Evolutionary conservation across 2,888 invertebrate genomes (phyloP), one percentile per base, ranked within the genome.

Genomic region (Cremastinae sp.): DNA sequence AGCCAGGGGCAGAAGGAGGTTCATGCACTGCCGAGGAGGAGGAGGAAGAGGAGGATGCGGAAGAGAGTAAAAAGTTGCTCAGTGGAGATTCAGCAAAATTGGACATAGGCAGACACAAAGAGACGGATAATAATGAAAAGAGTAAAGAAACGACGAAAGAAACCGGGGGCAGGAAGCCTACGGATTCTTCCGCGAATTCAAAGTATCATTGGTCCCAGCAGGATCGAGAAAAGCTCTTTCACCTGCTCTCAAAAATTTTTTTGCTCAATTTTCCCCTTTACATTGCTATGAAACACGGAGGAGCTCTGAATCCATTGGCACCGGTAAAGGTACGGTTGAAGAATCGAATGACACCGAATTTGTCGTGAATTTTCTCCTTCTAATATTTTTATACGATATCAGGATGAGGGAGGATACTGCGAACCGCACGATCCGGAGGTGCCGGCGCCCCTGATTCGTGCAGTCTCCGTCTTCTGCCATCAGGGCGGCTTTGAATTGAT

Each of bases 401-500:
- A 96, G 83, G 96, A 96, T 86, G 97, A 97, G 91, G 95, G 94
- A 89, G 93, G 94, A 78, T 96, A 94, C 88, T 97, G 97, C 91
- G 97, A 98, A 91, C 92, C 97, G 59, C 95, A 97, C 91, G 98
- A 98, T 90, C 95, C 96, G 68, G 98, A 98, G 90, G 95, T 97
- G 86, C 97, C 97, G 22, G 95, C 97, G 73, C 96, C 96, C 89
- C 92, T 98, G 79, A 92, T 98, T 75, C 93, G 97, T 70, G 97
- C 98, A 91, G 97, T 98, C n/a, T 96, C 96, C 83, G 92, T 96
- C 85, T 98, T 98, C 91, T 97, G 97, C 90, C 97, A 97, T 89
- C 93, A 95, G 80, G 96, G 96, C 75, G 98, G 97, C 28, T 94
- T 98, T 75, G 94, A 95, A 86, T 94, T 96, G 38, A 96, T 98